A percentile compares a stretch with the other conserved stretches of the same genome.
These are phyloP conservation scores for Polylopha cassiicola DNA, from an alignment of 2,888 invertebrate genomes.

Conservation along the genomic window DNA sequence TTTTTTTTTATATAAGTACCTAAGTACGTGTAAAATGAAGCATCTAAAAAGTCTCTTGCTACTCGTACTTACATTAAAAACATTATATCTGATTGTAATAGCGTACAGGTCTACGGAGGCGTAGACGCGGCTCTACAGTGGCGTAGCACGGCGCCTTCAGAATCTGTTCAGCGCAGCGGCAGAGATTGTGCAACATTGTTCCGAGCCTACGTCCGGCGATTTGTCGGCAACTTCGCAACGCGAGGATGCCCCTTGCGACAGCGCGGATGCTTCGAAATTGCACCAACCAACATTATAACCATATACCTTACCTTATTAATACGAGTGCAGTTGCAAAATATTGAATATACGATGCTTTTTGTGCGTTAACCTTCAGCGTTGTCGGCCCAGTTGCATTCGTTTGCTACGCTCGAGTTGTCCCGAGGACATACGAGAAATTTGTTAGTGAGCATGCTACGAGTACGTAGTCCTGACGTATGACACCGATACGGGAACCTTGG, in stretches of 20 bases:
- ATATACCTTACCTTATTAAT: constrained; percentile 63
- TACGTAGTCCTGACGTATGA: constrained; percentile 1
- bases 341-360: constrained; percentile 62
- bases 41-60: too few species aligned
- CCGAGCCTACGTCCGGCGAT: constrained; percentile 71
- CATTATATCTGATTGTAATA: too few species aligned
- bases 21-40: too few species aligned
- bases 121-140: constrained; percentile 11
- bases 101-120: too few species aligned
- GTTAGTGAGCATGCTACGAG: constrained; percentile 31
- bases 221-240: constrained; percentile 61
- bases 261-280: constrained; percentile 70
- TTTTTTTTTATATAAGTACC: too few species aligned
- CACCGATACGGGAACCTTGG: constrained; percentile 23
- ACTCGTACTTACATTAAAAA: too few species aligned
- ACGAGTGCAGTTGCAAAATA: constrained; percentile 71
- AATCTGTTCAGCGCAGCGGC: constrained; percentile 37
- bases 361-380: constrained; percentile 64
- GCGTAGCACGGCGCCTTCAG: constrained; percentile 34
- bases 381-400: constrained; percentile 69
- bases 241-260: constrained; percentile 73
- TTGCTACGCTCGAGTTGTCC: constrained; percentile 65
- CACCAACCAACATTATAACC: constrained; percentile 55
- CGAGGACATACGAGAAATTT: constrained; percentile 60
- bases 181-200: constrained; percentile 58